A percentile compares a stretch with the other conserved stretches of the same genome.
Evolutionary conservation across 2,113 vertebrate genomes (phyloP).

Genomic region (Alethe castanea): DNA sequence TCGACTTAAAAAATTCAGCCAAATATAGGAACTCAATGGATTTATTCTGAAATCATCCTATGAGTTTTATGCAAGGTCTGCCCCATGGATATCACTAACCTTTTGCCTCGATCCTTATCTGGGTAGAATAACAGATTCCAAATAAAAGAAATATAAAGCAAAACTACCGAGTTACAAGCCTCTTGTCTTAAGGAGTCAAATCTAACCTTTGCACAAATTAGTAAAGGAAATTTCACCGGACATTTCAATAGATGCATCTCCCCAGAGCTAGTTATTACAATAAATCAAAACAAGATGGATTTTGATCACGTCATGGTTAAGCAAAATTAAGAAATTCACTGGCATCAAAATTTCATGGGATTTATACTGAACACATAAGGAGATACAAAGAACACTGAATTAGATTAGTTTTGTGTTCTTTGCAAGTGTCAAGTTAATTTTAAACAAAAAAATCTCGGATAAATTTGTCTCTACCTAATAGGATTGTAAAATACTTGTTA

Average conservation of each 20-base stretch:
- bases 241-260: background rate
- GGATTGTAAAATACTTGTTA: background rate
- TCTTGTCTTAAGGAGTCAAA: background rate
- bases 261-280: background rate
- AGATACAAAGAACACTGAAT: background rate
- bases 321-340: background rate
- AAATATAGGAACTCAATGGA: background rate
- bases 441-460: background rate
- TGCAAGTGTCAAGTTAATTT: background rate
- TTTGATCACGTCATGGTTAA: background rate
- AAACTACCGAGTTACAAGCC: background rate
- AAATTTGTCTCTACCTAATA: background rate
- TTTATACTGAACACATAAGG: background rate
- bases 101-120: background rate
- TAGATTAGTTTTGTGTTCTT: background rate
- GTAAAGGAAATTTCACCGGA: background rate
- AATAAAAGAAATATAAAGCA: background rate
- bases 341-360: background rate
- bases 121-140: background rate
- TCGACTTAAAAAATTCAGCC: background rate
- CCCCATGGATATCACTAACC: background rate
- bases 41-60: background rate
- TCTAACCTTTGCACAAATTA: background rate
- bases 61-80: background rate
- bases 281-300: background rate